Evolutionary conservation across 2,113 vertebrate genomes (phyloP).

Genomic region (Penelope pileata): DNA sequence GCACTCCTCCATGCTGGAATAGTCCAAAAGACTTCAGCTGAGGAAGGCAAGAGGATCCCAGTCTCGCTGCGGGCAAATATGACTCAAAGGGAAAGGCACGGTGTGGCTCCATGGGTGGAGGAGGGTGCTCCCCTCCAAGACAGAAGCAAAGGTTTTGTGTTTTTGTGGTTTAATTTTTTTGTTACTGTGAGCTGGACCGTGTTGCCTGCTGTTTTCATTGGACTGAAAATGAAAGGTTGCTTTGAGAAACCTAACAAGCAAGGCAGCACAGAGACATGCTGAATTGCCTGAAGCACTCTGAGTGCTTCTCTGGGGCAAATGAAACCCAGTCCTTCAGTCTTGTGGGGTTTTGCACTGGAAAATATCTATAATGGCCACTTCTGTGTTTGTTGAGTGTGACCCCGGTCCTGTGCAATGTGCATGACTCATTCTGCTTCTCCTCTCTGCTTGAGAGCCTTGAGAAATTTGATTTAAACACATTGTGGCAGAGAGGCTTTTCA

Average conservation of each 20-base stretch:
- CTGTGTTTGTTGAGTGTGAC: not conserved
- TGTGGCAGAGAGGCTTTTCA: not conserved
- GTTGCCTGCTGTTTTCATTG: not conserved
- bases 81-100: slow-evolving; percentile 7
- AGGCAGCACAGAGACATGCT: not conserved
- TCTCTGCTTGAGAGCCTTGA: not conserved
- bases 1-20: not conserved
- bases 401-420: not conserved
- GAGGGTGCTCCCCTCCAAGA: not conserved
- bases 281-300: not conserved
- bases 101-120: slow-evolving; percentile 8
- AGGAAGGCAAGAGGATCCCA: not conserved
- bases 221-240: not conserved
- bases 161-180: not conserved
- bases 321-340: not conserved
- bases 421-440: not conserved
- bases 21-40: not conserved
- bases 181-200: not conserved
- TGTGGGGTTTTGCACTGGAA: not conserved
- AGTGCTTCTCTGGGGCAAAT: not conserved
- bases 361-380: not conserved
- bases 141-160: not conserved
- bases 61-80: not conserved
- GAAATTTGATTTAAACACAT: not conserved
- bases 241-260: not conserved